These are phyloP conservation scores for Brachionus calyciflorus DNA, from an alignment of 1,140 invertebrate species.

Conservation along the genomic window DNA sequence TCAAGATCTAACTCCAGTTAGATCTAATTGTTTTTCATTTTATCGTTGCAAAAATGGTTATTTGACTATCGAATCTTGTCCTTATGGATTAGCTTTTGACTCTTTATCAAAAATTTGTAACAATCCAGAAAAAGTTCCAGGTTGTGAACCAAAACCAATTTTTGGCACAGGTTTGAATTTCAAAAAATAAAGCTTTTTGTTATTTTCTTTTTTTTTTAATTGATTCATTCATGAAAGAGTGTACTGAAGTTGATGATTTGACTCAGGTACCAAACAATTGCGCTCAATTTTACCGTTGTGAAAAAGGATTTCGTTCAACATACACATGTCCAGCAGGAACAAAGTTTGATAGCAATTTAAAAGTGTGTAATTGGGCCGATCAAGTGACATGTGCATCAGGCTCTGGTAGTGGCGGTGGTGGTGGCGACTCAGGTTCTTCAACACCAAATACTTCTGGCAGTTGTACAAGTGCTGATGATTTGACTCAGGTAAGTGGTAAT, in stretches of 20 bases:
- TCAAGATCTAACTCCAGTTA: not conserved
- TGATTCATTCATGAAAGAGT: not conserved
- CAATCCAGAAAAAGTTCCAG: not conserved
- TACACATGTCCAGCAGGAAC: not conserved
- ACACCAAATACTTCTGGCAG: not conserved
- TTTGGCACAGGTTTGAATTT: not conserved
- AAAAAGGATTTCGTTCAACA: not conserved
- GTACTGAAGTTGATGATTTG: constrained; percentile 11
- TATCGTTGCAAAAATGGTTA: not conserved
- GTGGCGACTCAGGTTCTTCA: too few relatives aligned
- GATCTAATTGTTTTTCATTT: constrained; percentile 24
- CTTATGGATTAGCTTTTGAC: not conserved
- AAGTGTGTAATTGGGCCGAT: constrained; percentile 27
- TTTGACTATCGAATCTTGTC: not conserved
- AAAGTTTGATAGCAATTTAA: constrained; percentile 7
- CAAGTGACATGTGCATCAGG: not conserved
- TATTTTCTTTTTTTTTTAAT: too few relatives aligned
- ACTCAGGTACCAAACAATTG: constrained; percentile 14
- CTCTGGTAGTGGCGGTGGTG: not conserved
- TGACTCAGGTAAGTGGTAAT: not conserved
- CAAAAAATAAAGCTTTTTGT: too few relatives aligned
- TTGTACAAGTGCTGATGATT: not conserved
- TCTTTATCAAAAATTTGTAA: constrained; percentile 1
- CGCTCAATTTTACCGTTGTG: constrained; percentile 19
- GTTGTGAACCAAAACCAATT: not conserved